Evolutionary conservation across 2,797 vertebrate genomes (phyloP), one percentile per base, ranked within the genome.

Genomic region (Acipenser oxyrinchus): DNA sequence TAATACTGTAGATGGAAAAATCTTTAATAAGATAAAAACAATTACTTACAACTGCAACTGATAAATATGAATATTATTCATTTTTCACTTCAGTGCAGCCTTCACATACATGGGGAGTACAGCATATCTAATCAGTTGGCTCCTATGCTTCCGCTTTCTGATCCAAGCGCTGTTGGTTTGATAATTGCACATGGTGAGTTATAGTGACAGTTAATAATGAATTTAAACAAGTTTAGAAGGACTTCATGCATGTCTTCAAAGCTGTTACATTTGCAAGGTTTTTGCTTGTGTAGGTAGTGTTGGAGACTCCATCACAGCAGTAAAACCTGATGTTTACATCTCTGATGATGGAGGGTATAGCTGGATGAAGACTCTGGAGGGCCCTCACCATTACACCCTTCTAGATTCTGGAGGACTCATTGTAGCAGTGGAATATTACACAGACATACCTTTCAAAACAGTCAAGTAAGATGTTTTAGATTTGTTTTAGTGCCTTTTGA

Each of bases 21-120:
- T 37, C 37, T 37, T 37, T 37, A 37, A 4, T 37, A 5, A 37
- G 37, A 37, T 37, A 37, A 37, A 37, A 37, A 37, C 37, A 37
- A 37, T 37, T 37, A 37, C 37, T 37, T 37, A 37, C 37, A 37
- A 37, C 37, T 37, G 37, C 37, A 37, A 37, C 37, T 37, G 37
- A 37, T 37, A 37, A 37, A 37, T 37, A 37, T 37, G 37, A 37
- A 37, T 37, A 37, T 37, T 37, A 37, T 37, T 37, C 37, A 37
- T 37, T 37, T 37, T 37, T 53, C 58, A 53, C 15, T 72, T 9
- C 74, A 92, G 90, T 92, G 90, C 72, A 87, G 88, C 69, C 84
- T 92, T 59, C 90, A 92, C 49, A 87, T 92, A 59, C 90, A 91
- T 0, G 90, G 89, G 49, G 88, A 90, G 55, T 88, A 90, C 77